A percentile compares a stretch with the other conserved stretches of the same genome.
Conservation (phyloP, 2,113 vertebrate species). For the Brienomyrus longianalis region DNA sequence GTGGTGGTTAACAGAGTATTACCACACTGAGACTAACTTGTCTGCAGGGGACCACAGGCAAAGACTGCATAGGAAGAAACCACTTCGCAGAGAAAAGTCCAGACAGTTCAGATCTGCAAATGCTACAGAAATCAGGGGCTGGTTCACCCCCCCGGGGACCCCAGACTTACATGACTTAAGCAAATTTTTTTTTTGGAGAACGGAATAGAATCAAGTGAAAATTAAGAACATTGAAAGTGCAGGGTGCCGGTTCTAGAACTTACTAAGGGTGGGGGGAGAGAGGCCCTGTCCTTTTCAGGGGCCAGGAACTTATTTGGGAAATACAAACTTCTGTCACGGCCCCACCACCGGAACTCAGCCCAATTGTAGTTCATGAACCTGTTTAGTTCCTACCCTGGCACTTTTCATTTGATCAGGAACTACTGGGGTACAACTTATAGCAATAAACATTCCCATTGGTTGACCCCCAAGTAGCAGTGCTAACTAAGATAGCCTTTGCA, state of each 20-base stretch:
- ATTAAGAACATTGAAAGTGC: neutral
- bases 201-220: neutral
- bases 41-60: neutral
- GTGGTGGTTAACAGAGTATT: neutral
- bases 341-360: too few relatives aligned
- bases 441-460: too few relatives aligned
- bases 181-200: neutral
- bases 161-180: neutral
- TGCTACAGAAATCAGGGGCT: neutral
- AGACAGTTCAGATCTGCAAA: neutral
- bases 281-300: too few relatives aligned
- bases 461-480: too few relatives aligned
- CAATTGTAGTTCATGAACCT: too few relatives aligned
- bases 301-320: too few relatives aligned
- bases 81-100: neutral
- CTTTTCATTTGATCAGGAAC: too few relatives aligned
- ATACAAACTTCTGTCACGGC: too few relatives aligned
- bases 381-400: too few relatives aligned
- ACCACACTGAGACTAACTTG: neutral
- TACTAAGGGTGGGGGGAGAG: neutral
- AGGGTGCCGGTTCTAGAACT: neutral
- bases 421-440: too few relatives aligned
- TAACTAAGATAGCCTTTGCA: neutral
- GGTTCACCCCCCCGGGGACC: neutral
- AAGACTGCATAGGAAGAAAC: neutral